Conservation (phyloP, 2,888 invertebrate genomes). For the Diaprepes abbreviatus region DNA sequence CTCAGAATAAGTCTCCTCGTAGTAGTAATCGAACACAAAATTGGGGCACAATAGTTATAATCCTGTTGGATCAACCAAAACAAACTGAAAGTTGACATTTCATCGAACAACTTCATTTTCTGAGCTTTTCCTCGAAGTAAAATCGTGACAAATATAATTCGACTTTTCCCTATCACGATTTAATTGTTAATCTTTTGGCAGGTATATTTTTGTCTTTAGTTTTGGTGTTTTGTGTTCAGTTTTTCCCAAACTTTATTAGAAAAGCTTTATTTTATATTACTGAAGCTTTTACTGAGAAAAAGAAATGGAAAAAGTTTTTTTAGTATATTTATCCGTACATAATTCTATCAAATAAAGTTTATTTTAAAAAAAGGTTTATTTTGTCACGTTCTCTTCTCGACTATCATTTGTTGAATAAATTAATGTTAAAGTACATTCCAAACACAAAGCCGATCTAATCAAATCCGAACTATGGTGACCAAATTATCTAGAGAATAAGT, state of each 20-base stretch:
- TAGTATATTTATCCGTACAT: neutral
- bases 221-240: no score
- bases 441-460: constrained; percentile 10
- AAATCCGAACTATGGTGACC: neutral
- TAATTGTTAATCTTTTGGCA: constrained; percentile 32
- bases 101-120: constrained; percentile 55
- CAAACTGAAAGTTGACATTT: constrained; percentile 65
- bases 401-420: no score
- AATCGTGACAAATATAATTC: neutral
- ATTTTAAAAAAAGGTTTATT: no score
- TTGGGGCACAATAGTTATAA: constrained; percentile 58
- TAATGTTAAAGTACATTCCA: no score
- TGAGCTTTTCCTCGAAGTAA: neutral
- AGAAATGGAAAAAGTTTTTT: constrained; percentile 4
- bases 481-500: constrained; percentile 25
- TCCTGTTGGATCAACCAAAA: constrained; percentile 60
- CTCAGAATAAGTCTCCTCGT: no score
- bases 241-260: constrained; percentile 4
- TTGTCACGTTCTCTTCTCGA: no score
- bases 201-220: constrained; percentile 2
- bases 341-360: constrained; percentile 1
- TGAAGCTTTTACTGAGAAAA: neutral
- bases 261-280: neutral
- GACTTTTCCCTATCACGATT: neutral
- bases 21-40: no score